Evolutionary conservation across 1,140 invertebrate genomes (phyloP).

Genomic region (Zaprionus kolodkinae): DNA sequence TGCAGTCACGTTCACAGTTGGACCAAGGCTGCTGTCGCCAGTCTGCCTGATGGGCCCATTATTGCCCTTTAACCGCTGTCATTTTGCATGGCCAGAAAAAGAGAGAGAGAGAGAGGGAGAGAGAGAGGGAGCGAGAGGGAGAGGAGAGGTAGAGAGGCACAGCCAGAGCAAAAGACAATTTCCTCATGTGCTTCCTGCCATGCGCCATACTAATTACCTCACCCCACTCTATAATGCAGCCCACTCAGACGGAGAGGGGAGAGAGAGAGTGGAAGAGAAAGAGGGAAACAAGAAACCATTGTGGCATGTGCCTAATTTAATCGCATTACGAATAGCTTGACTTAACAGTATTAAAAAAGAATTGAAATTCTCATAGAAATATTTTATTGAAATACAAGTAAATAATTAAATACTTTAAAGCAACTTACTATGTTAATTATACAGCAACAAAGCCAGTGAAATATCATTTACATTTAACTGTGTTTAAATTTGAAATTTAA

Average conservation of each 20-base stretch:
- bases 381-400: background rate
- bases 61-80: conserved; percentile 22
- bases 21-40: background rate
- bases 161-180: background rate
- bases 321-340: background rate
- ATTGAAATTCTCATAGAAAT: background rate
- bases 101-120: background rate
- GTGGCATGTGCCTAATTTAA: conserved; percentile 1
- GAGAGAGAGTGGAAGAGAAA: background rate
- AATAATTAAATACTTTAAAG: background rate
- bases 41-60: conserved; percentile 16
- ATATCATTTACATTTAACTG: background rate
- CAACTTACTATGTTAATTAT: background rate
- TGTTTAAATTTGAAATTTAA: conserved; percentile 6
- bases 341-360: background rate
- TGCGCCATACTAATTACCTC: conserved; percentile 34
- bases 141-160: too few species aligned
- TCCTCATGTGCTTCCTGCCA: conserved; percentile 12
- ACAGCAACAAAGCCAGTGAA: background rate
- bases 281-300: background rate
- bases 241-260: too few species aligned
- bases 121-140: background rate
- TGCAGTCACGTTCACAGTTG: conserved; percentile 19
- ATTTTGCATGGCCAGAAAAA: background rate
- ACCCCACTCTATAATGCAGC: background rate